phyloP scores from a whole-genome alignment of 2,113 vertebrate species.

The Pachycephala philippinensis region DNA sequence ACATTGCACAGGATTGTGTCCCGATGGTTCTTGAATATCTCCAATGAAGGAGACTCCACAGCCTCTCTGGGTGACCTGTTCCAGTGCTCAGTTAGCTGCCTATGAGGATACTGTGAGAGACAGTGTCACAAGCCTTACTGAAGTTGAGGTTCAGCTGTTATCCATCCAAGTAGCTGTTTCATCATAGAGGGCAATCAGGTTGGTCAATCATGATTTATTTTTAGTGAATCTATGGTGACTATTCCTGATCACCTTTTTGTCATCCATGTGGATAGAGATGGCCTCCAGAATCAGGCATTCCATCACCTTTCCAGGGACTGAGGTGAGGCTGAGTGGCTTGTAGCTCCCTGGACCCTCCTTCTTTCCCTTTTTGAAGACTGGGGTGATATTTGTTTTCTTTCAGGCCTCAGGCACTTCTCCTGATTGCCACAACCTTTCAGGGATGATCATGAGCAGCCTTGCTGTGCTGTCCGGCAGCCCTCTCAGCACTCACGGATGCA shows the following conservation, averaged over 20 bases:
- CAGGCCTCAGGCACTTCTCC: neutral
- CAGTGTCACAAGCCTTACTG: neutral
- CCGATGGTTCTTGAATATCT: neutral
- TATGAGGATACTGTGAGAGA: neutral
- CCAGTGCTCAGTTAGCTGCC: accelerated
- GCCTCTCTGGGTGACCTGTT: no score
- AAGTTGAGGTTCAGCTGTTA: neutral
- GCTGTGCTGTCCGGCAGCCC: neutral
- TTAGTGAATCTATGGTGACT: neutral
- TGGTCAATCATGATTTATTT: neutral
- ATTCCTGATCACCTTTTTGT: neutral
- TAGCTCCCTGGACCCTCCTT: neutral
- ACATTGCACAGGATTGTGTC: neutral
- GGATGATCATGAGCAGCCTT: neutral
- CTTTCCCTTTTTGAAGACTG: neutral
- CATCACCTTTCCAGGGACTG: neutral
- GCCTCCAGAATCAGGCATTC: neutral
- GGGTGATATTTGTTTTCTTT: neutral
- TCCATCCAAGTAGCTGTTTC: neutral
- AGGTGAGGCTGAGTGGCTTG: neutral
- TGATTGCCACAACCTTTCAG: neutral
- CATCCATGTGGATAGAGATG: neutral
- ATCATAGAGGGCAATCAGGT: neutral
- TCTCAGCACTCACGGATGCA: neutral
- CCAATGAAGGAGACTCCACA: neutral